phyloP scores from a whole-genome alignment of 2,797 vertebrate species.

The Sebastes wilsoni region DNA sequence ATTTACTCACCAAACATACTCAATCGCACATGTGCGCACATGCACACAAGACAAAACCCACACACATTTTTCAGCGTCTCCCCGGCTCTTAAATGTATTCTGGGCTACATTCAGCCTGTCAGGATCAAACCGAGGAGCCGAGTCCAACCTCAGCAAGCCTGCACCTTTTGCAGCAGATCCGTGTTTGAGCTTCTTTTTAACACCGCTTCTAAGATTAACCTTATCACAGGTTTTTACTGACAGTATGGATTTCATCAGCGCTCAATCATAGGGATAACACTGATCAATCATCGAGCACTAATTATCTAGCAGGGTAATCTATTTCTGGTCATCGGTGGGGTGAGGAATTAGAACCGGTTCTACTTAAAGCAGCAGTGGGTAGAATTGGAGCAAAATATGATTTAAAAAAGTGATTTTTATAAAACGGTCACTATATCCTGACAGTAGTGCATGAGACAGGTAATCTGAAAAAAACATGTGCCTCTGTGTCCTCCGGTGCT shows the following conservation, averaged over 20 bases:
- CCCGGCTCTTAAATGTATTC: conserved; percentile 36
- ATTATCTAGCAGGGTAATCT: conserved; percentile 44
- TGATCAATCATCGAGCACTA: conserved; percentile 38
- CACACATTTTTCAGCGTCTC: conserved; percentile 46
- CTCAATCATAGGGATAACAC: conserved; percentile 30
- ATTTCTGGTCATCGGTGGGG: conserved; percentile 23
- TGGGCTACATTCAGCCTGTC: conserved; percentile 38
- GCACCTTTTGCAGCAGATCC: conserved; percentile 9
- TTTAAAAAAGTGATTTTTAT: no score
- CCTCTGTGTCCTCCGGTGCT: no score
- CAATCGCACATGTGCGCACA: conserved; percentile 49
- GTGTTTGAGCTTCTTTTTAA: background rate
- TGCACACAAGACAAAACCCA: conserved; percentile 23
- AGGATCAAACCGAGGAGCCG: conserved; percentile 12
- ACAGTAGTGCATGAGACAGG: no score
- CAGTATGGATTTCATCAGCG: conserved; percentile 14
- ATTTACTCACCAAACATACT: conserved; percentile 72
- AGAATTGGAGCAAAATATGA: no score
- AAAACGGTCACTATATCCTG: no score
- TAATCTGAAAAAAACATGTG: no score
- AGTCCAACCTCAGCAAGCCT: conserved; percentile 18
- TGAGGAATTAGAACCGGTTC: conserved; percentile 14
- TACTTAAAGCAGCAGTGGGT: background rate
- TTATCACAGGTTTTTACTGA: background rate
- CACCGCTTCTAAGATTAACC: background rate